A percentile compares a stretch with the other conserved stretches of the same genome.
These are phyloP conservation scores for Pasiphila rectangulata DNA, from an alignment of 2,888 invertebrate species.

Conservation along the genomic window DNA sequence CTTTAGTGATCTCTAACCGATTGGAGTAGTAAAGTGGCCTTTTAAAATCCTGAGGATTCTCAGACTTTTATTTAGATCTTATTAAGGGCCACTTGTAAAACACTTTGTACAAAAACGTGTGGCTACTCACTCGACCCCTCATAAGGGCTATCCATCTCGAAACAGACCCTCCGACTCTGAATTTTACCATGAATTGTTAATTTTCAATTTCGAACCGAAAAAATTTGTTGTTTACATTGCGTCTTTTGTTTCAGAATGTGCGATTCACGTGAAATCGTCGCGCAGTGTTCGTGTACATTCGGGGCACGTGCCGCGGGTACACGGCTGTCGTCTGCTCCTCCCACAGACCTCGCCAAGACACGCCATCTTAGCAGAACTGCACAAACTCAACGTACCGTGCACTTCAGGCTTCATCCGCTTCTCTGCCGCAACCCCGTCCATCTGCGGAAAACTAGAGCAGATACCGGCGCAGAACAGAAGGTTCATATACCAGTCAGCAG, in stretches of 20 bases:
- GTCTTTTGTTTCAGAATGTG: slow-evolving; percentile 81
- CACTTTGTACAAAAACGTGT: neutral
- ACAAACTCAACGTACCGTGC: slow-evolving; percentile 86
- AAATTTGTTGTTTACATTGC: neutral
- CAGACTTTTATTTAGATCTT: neutral
- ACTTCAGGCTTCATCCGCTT: slow-evolving; percentile 82
- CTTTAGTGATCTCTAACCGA: neutral
- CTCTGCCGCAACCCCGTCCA: slow-evolving; percentile 67
- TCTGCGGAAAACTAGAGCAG: slow-evolving; percentile 88
- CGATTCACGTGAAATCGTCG: slow-evolving; percentile 66
- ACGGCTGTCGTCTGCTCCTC: slow-evolving; percentile 80
- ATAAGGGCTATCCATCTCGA: neutral
- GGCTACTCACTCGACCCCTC: neutral
- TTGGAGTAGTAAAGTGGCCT: too few relatives aligned
- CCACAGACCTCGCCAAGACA: slow-evolving; percentile 64
- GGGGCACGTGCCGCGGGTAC: slow-evolving; percentile 73
- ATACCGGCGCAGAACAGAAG: slow-evolving; percentile 80
- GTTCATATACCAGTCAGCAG: slow-evolving; percentile 77
- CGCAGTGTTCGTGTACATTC: slow-evolving; percentile 70
- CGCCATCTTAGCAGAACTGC: slow-evolving; percentile 84
- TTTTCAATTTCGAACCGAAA: neutral
- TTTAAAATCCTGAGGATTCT: neutral
- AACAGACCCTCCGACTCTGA: neutral
- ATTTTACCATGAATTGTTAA: neutral
- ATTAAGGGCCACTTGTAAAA: neutral